Base-by-base conservation (phyloP, 2,888 invertebrate species). In the Syrista parreyssii region DNA sequence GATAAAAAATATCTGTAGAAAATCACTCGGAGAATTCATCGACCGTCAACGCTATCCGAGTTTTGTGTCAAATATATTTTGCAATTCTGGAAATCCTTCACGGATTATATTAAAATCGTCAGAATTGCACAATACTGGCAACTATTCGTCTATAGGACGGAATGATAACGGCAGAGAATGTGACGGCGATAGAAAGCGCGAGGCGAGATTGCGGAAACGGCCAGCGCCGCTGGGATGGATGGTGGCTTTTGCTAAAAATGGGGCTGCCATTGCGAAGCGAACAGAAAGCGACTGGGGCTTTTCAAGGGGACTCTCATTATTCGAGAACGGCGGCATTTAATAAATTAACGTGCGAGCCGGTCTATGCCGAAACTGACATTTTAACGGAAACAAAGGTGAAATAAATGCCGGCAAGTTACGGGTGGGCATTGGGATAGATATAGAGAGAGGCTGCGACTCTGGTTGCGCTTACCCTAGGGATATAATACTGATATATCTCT, bases 301-400 rank as follows among this genome's bases (percentile, higher is more conserved):
- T 55, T 55, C 23, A 55, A 55, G 55, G 23, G 55, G 55, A 55
- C 9, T 55, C 23, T 55, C 55, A 35, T 23, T 82, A 78, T 80
- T 68, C 79, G 68, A 31, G 31, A 68, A 77, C 74, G 79, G 76
- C 68, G 79, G 71, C 79, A 79, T 83, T 84, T 83, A 81, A 83
- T 82, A 84, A 85, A 85, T 84, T 84, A 85, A 82, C 81, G 79
- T 71, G 74, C 74, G 75, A 80, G 78, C 73, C 77, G 68, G 79
- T 75, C 75, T 79, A 75, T 79, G 80, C 80, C 79, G 80, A 83
- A 81, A 81, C 81, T 81, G 83, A 76, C 81, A 76, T 82, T 81
- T 83, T 80, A 81, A 73, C 79, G 80, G 80, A 80, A 84, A 82
- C 82, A 79, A 79, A 81, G 82, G 75, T 80, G 78, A 78, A 80